Conservation (phyloP, 2,113 vertebrate species). For the Laterallus jamaicensis region DNA sequence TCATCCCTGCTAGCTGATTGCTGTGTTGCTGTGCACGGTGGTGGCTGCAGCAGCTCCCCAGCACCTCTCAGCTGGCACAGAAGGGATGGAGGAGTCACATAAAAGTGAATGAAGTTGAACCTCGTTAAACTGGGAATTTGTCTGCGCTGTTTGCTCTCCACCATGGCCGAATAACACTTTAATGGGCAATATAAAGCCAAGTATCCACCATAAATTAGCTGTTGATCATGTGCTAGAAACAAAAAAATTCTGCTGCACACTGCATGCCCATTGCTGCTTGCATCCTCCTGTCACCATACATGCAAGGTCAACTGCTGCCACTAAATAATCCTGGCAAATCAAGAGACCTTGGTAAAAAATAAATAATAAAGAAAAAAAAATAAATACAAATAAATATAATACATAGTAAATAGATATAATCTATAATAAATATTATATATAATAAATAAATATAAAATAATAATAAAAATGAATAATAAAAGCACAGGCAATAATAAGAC, state of each 20-base stretch:
- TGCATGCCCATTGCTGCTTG: not conserved
- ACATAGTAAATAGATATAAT: no score
- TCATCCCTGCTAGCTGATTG: not conserved
- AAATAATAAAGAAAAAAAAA: not conserved
- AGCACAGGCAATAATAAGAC: not conserved
- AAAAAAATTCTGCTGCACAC: not conserved
- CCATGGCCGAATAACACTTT: not conserved
- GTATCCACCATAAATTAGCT: not conserved
- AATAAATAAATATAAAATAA: no score
- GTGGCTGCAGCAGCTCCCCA: not conserved
- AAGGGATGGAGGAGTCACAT: not conserved
- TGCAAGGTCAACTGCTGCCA: accelerated
- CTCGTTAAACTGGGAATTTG: not conserved
- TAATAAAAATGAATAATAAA: not conserved
- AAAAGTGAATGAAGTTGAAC: not conserved
- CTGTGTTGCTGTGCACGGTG: accelerated
- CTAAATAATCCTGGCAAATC: not conserved
- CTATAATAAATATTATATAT: no score
- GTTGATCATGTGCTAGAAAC: not conserved
- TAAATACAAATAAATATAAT: no score
- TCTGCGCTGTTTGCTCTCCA: not conserved
- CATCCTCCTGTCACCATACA: not conserved
- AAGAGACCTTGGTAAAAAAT: not conserved
- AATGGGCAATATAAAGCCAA: not conserved
- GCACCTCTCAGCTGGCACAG: not conserved